Evolutionary conservation across 2,113 vertebrate genomes (phyloP).

Genomic region (Tympanuchus pallidicinctus): DNA sequence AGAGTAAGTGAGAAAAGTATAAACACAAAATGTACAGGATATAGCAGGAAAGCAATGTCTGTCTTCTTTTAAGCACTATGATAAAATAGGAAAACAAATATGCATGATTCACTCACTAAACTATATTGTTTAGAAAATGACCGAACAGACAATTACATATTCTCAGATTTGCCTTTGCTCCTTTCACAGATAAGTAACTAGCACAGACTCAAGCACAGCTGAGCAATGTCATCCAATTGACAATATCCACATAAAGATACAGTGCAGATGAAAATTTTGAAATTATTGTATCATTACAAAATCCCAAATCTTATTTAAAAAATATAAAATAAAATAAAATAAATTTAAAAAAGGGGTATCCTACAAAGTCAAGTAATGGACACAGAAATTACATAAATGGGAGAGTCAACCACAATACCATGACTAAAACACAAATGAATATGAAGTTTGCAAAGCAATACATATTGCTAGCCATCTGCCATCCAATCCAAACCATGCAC

Average conservation of each 20-base stretch:
- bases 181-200: neutral
- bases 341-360: no score
- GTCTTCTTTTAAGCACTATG: neutral
- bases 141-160: neutral
- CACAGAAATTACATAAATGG: constrained; percentile 11
- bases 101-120: neutral
- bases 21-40: neutral
- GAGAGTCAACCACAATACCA: neutral
- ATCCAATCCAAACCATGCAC: neutral
- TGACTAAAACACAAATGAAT: neutral
- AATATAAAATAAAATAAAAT: neutral
- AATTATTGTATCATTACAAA: neutral
- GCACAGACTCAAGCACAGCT: neutral
- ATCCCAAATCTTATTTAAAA: neutral
- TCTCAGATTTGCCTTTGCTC: neutral
- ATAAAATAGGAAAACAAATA: neutral
- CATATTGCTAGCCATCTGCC: neutral
- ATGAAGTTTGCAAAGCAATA: neutral
- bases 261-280: neutral
- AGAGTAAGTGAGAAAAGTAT: neutral
- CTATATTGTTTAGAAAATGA: neutral
- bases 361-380: neutral
- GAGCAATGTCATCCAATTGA: neutral
- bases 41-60: neutral
- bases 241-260: neutral